Conservation (phyloP, 2,888 invertebrate genomes). For the Trilocha varians region DNA sequence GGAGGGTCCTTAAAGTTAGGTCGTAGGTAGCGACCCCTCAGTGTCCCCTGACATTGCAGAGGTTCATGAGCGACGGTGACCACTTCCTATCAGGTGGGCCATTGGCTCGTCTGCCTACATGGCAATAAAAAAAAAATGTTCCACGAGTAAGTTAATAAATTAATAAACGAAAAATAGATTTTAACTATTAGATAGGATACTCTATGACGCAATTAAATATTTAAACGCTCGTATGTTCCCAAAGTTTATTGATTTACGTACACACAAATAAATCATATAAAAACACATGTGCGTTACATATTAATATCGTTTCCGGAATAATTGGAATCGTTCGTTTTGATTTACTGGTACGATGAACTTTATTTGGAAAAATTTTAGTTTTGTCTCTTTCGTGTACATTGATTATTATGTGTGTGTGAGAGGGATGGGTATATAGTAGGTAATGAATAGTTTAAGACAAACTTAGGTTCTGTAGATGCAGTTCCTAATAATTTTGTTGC, state of each 20-base stretch:
- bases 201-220: no score
- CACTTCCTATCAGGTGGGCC: no score
- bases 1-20: no score
- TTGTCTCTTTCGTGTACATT: neutral
- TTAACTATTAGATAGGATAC: no score
- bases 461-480: neutral
- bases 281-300: constrained; percentile 8
- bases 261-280: neutral
- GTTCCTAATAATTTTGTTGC: neutral
- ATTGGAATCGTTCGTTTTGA: constrained; percentile 18
- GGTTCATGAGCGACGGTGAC: no score
- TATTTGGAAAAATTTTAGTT: neutral
- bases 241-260: neutral
- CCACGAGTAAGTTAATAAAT: no score
- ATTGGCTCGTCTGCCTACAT: no score
- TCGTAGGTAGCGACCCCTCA: no score
- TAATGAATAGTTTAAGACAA: no score
- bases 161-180: no score
- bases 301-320: constrained; percentile 26
- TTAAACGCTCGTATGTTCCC: neutral
- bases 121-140: no score
- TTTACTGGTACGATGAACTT: constrained; percentile 26
- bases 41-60: no score
- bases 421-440: neutral
- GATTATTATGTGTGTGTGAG: neutral